Conservation (phyloP, 1,140 invertebrate species). For the Drosophila saltans region DNA sequence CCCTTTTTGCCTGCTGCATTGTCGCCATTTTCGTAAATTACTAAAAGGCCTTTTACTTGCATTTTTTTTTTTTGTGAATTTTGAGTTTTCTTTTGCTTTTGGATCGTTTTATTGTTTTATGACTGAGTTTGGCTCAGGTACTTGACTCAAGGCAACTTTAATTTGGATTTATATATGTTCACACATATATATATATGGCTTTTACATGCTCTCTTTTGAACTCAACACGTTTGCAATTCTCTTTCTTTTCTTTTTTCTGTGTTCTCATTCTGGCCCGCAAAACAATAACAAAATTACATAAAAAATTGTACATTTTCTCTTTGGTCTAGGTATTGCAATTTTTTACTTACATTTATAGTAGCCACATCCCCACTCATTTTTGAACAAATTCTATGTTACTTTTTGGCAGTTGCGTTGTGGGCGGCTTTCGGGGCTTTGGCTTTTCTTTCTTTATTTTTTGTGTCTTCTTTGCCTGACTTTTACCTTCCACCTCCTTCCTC, state of each 20-base stretch:
- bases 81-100: conserved; percentile 22
- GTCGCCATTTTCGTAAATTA: conserved; percentile 82
- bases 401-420: conserved; percentile 37
- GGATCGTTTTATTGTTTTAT: conserved; percentile 19
- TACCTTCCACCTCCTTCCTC: conserved; percentile 12
- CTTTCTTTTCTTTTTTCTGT: conserved; percentile 24
- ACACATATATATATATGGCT: conserved; percentile 2
- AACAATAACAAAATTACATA: conserved; percentile 65
- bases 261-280: conserved; percentile 3
- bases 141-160: conserved; percentile 46
- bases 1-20: conserved; percentile 60
- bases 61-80: conserved; percentile 26
- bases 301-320: conserved; percentile 46
- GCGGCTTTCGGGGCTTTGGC: conserved; percentile 46
- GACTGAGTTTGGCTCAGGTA: conserved; percentile 34
- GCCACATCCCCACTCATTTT: conserved; percentile 81
- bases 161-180: conserved; percentile 7
- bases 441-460: conserved; percentile 41
- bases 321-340: neutral
- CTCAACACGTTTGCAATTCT: conserved; percentile 62
- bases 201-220: conserved; percentile 33
- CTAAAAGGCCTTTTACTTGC: conserved; percentile 65
- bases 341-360: conserved; percentile 76
- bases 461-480: conserved; percentile 1
- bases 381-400: conserved; percentile 53